phyloP scores from a whole-genome alignment of 2,113 vertebrate genomes.

The Sander vitreus region DNA sequence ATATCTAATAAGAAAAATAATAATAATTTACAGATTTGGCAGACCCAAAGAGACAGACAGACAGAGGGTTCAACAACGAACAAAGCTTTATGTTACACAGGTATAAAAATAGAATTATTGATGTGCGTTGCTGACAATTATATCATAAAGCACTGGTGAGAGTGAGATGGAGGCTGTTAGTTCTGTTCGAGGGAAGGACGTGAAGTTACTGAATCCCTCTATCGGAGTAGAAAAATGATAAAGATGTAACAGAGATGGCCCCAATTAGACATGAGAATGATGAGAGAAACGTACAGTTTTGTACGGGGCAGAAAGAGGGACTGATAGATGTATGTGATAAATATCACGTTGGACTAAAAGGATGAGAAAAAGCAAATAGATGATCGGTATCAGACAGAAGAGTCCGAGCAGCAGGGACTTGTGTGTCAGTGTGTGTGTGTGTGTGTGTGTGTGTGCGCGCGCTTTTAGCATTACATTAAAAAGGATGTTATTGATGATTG shows the following conservation, averaged over 20 bases:
- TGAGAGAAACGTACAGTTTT: not conserved
- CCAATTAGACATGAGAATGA: not conserved
- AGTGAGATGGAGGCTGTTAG: not conserved
- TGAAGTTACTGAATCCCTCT: not conserved
- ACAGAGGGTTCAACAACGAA: not conserved
- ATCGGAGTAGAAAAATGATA: not conserved
- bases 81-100: not conserved
- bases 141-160: not conserved
- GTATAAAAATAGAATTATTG: constrained; percentile 20
- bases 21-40: not conserved
- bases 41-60: not conserved
- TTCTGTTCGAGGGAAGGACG: not conserved
- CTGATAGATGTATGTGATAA: not conserved
- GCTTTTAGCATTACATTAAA: not conserved
- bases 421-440: not conserved
- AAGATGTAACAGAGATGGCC: not conserved
- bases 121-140: constrained; percentile 8
- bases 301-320: not conserved
- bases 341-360: not conserved
- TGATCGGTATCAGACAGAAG: constrained; percentile 2
- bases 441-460: not conserved
- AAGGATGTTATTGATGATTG: constrained; percentile 6
- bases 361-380: not conserved
- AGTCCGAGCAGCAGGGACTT: not conserved
- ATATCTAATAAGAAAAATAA: not conserved